Percentiles rank a stretch among this genome's conserved stretches.
Evolutionary conservation across 2,797 vertebrate species (phyloP).

Genomic region (Mallotus villosus): DNA sequence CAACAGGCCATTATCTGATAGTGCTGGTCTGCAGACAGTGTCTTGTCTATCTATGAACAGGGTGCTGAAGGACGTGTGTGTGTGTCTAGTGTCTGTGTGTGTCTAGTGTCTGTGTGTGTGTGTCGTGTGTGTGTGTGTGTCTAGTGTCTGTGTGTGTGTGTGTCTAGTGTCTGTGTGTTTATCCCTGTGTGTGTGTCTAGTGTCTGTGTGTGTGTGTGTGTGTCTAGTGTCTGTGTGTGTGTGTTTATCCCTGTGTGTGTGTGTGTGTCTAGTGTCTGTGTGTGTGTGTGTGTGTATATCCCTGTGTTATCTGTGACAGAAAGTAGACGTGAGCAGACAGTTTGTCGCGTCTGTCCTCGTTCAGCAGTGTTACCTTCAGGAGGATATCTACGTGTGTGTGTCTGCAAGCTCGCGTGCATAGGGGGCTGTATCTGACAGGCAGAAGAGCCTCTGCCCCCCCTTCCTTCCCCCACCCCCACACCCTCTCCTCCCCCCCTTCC

Average conservation of each 20-base stretch:
- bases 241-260: neutral
- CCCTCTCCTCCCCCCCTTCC: neutral
- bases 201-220: conserved; percentile 3
- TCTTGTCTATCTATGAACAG: conserved; percentile 46
- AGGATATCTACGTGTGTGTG: conserved; percentile 22
- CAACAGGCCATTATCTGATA: neutral
- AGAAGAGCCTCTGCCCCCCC: neutral
- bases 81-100: conserved; percentile 8
- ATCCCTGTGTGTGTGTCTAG: conserved; percentile 48
- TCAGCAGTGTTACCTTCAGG: conserved; percentile 60
- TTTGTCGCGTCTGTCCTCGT: conserved; percentile 56
- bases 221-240: conserved; percentile 5
- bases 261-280: too few relatives aligned
- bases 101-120: neutral
- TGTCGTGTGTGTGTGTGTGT: too few relatives aligned
- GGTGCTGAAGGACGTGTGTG: conserved; percentile 32
- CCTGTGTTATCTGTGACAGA: conserved; percentile 65
- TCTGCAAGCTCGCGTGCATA: conserved; percentile 10
- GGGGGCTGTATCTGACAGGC: neutral
- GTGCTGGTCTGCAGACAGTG: conserved; percentile 19
- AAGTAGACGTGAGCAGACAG: conserved; percentile 67
- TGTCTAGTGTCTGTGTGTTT: conserved; percentile 48
- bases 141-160: conserved; percentile 19
- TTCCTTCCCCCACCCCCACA: neutral
- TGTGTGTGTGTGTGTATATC: conserved; percentile 48